Percentiles rank a stretch among this genome's conserved stretches.
Conservation (phyloP, 1,140 invertebrate genomes). For the Bombus ignitus region DNA sequence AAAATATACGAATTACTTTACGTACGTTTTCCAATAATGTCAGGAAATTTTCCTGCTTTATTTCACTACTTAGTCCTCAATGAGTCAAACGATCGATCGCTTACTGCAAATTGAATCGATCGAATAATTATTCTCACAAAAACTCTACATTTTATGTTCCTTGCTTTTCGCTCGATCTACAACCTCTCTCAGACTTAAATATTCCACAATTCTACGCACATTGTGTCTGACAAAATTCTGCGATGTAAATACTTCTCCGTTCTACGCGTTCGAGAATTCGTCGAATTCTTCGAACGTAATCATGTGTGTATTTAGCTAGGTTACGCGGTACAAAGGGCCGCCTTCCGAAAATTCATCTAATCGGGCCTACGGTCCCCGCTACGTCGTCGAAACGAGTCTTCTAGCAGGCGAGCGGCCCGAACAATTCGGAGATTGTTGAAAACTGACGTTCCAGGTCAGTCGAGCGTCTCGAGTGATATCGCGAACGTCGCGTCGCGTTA, state of each 20-base stretch:
- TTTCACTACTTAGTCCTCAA: neutral
- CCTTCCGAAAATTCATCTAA: neutral
- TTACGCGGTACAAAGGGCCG: neutral
- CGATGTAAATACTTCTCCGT: neutral
- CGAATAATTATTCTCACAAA: neutral
- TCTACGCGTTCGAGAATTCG: neutral
- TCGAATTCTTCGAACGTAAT: neutral
- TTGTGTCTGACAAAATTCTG: neutral
- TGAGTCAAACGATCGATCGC: neutral
- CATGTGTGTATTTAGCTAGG: neutral
- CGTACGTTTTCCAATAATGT: neutral
- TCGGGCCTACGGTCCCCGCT: neutral
- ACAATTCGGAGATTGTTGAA: neutral
- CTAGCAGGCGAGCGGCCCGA: neutral
- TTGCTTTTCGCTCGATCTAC: neutral
- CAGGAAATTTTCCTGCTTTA: neutral
- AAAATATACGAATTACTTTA: no score
- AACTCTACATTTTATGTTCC: neutral
- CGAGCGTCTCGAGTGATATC: constrained; percentile 15
- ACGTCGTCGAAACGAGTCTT: neutral
- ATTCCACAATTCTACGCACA: neutral
- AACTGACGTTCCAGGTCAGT: constrained; percentile 43
- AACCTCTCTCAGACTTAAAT: neutral
- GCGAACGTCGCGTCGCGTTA: constrained; percentile 16
- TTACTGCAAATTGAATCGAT: neutral